These are phyloP conservation scores for Ageneiosus marmoratus DNA, from an alignment of 2,113 vertebrate genomes.

Conservation along the genomic window DNA sequence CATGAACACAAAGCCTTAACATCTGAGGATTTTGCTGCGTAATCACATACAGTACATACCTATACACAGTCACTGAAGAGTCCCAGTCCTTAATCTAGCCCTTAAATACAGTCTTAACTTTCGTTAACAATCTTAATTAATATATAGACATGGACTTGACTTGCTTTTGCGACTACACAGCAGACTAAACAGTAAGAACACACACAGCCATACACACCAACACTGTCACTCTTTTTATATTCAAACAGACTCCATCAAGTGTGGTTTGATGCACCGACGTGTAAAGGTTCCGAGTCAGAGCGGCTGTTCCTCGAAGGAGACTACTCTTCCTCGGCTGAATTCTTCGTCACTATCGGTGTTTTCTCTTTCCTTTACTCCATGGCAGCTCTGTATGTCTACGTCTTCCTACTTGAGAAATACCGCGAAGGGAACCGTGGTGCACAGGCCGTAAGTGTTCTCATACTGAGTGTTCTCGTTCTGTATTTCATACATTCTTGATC, in stretches of 20 bases:
- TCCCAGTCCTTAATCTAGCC: no score
- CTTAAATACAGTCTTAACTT: background rate
- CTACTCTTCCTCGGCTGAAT: conserved; percentile 89
- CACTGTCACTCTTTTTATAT: background rate
- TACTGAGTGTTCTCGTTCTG: background rate
- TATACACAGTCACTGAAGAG: background rate
- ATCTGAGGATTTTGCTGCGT: background rate
- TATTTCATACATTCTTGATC: background rate
- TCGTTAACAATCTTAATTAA: background rate
- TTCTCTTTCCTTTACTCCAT: conserved; percentile 88
- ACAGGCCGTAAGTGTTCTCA: conserved; percentile 75
- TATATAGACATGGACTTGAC: no score
- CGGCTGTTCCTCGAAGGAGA: conserved; percentile 84
- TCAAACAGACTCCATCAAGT: conserved; percentile 85
- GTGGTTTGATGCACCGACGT: conserved; percentile 85
- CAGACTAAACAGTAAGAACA: background rate
- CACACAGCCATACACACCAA: background rate
- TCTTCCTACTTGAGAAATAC: conserved; percentile 86
- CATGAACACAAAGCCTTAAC: background rate
- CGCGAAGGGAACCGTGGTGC: conserved; percentile 87
- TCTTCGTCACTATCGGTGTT: conserved; percentile 89
- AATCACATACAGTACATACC: background rate
- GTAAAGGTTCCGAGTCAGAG: conserved; percentile 68
- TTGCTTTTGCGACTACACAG: background rate
- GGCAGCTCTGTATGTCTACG: conserved; percentile 77